Base-by-base conservation (phyloP, 2,888 invertebrate genomes). In the Pheosia gnoma region DNA sequence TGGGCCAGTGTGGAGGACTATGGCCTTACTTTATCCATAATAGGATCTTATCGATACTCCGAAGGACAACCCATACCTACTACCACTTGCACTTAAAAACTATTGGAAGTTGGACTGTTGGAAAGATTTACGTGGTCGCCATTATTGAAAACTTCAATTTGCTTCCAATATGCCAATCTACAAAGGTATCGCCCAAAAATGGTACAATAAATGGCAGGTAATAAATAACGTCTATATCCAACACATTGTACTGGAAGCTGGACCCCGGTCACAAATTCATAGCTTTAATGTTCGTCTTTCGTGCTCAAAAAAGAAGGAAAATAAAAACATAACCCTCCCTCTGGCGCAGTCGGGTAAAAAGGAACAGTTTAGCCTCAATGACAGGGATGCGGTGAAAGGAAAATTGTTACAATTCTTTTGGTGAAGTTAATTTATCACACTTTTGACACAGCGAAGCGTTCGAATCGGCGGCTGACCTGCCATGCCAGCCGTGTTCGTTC, bases 351-450 rank as follows among this genome's bases (percentile, higher is more conserved):
- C 25, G 25, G 25, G 25, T 25, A 25, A 25, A 59, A 62, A 61
- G 61, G 60, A 61, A 64, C 71, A 67, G 77, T 74, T 76, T 72
- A 77, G 62, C 68, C 67, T 66, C 77, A 79, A 79, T 75, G 69
- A 77, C 72, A 68, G 64, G 68, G 76, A 74, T 74, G 75, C 74
- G 69, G 72, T 72, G 72, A 70, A 69, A 73, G 71, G 73, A 69
- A 74, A 79, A 67, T 77, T 69, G 72, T 72, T 66, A 67, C 79
- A 73, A 79, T 80, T 74, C 70, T 65, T 73, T 70, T 68, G 60
- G 67, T 68, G 67, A 68, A 59, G 71, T 68, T 68, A 72, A 73
- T 72, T 68, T 75, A 67, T 72, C 66, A 65, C 62, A 61, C 25
- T 25, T 13, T n/a, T 4, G 13, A 11, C 52, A 52, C n/a, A 3